Evolutionary conservation across 2,888 invertebrate species (phyloP).

Genomic region (Gibbula magus): DNA sequence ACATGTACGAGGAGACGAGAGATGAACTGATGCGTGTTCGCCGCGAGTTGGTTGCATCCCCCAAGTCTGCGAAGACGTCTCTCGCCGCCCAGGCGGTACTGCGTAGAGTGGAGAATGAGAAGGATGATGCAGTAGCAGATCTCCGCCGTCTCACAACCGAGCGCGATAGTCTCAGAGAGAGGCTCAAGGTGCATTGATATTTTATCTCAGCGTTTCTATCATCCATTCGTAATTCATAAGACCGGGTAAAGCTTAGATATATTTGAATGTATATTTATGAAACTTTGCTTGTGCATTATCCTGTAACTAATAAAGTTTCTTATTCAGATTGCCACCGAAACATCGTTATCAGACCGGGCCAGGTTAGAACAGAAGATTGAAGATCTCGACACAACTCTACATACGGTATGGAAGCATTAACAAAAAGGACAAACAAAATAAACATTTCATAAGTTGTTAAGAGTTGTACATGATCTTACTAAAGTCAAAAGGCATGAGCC

Average conservation of each 20-base stretch:
- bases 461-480: too few species aligned
- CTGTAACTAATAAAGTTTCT: too few species aligned
- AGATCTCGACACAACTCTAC: slow-evolving; percentile 67
- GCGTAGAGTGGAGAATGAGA: slow-evolving; percentile 74
- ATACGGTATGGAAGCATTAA: slow-evolving; percentile 50
- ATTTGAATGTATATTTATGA: too few species aligned
- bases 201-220: too few species aligned
- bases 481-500: too few species aligned
- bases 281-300: too few species aligned
- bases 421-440: too few species aligned
- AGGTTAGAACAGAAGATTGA: slow-evolving; percentile 73
- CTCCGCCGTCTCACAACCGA: slow-evolving; percentile 72
- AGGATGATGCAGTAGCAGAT: slow-evolving; percentile 73
- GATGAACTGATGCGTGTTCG: slow-evolving; percentile 71
- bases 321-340: slow-evolving; percentile 73
- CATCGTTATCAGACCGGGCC: slow-evolving; percentile 71
- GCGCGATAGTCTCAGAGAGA: slow-evolving; percentile 73
- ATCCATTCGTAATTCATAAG: too few species aligned
- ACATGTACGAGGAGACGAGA: slow-evolving; percentile 72
- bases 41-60: slow-evolving; percentile 68
- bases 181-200: slow-evolving; percentile 63
- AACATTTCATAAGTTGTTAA: too few species aligned
- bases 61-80: slow-evolving; percentile 73
- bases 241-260: too few species aligned
- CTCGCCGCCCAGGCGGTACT: slow-evolving; percentile 74